A percentile compares a stretch with the other conserved stretches of the same genome.
phyloP scores from a whole-genome alignment of 1,140 invertebrate species.

The Ridgeia piscesae region DNA sequence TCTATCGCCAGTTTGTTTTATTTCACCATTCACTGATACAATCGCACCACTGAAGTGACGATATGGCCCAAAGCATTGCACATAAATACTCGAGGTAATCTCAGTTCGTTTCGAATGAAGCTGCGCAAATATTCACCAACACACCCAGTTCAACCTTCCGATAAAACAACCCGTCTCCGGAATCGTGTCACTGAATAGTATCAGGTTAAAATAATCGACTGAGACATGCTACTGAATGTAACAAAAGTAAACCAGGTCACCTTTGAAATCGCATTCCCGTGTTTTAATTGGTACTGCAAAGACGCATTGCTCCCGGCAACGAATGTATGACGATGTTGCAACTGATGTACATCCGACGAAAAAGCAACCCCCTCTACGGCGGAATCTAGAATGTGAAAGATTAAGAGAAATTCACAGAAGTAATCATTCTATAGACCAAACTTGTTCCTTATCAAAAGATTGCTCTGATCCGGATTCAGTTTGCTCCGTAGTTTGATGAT shows the following conservation, averaged over 20 bases:
- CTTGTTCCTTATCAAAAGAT: background rate
- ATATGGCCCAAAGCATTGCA: too few relatives aligned
- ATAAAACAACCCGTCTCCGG: background rate
- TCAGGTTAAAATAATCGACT: background rate
- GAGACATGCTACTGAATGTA: background rate
- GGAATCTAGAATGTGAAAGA: background rate
- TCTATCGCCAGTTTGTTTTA: background rate
- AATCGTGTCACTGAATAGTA: background rate
- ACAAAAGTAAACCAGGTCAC: background rate
- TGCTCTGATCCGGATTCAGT: background rate
- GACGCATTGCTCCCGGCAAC: too few relatives aligned
- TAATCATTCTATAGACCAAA: background rate
- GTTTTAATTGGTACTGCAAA: too few relatives aligned
- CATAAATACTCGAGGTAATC: too few relatives aligned
- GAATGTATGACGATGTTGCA: background rate
- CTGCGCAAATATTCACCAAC: background rate
- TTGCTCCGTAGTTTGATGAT: background rate
- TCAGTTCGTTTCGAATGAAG: background rate
- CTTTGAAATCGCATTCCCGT: background rate
- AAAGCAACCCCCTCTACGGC: background rate
- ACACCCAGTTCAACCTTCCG: background rate
- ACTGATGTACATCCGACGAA: background rate
- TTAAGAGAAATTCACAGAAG: background rate
- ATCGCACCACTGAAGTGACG: too few relatives aligned
- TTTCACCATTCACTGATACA: background rate